Conservation (phyloP, 2,797 vertebrate genomes). For the Sebastolobus alascanus region DNA sequence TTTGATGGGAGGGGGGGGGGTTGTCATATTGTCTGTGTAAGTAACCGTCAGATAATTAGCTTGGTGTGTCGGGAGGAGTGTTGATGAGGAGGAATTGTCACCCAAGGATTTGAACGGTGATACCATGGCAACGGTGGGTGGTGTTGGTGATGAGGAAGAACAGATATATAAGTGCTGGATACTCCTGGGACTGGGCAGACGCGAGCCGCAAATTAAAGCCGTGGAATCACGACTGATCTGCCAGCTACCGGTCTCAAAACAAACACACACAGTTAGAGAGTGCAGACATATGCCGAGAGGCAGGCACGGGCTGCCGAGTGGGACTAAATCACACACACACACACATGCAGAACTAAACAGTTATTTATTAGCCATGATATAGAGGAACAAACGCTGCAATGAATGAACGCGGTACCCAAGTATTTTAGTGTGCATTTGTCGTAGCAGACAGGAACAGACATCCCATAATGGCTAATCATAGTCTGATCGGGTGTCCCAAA, state of each 20-base stretch:
- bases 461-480: background rate
- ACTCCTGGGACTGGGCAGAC: conserved; percentile 30
- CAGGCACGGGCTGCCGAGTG: background rate
- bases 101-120: conserved; percentile 55
- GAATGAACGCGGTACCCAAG: background rate
- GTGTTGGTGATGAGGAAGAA: conserved; percentile 31
- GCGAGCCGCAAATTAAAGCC: conserved; percentile 31
- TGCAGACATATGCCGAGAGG: conserved; percentile 2
- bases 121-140: conserved; percentile 58
- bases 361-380: background rate
- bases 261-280: conserved; percentile 6
- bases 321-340: background rate
- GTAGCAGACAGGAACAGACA: background rate
- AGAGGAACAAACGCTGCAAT: background rate
- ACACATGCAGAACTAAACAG: background rate
- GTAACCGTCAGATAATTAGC: conserved; percentile 61
- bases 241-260: conserved; percentile 39
- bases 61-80: conserved; percentile 42
- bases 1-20: conserved; percentile 37
- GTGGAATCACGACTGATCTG: conserved; percentile 28
- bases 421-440: background rate
- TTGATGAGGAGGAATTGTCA: conserved; percentile 58
- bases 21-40: conserved; percentile 40
- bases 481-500: background rate
- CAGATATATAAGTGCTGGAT: conserved; percentile 22